Evolutionary conservation across 2,113 vertebrate genomes (phyloP).

Genomic region (Chaenocephalus aceratus): DNA sequence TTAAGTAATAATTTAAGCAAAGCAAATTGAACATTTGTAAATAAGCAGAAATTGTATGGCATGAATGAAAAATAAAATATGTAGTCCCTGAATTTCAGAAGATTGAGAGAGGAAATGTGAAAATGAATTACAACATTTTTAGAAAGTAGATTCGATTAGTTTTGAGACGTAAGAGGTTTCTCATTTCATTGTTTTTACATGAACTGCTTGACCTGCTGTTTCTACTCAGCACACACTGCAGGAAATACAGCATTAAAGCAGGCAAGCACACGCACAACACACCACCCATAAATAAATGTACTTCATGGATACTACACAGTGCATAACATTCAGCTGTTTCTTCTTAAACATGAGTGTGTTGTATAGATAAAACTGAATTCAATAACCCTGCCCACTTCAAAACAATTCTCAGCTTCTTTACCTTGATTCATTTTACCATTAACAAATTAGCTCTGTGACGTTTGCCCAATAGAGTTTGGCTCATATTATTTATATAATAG

Average conservation of each 20-base stretch:
- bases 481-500: not conserved
- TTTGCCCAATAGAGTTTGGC: not conserved
- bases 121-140: conserved; percentile 36
- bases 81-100: conserved; percentile 20
- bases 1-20: conserved; percentile 12
- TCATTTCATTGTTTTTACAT: conserved; percentile 34
- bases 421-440: conserved; percentile 33
- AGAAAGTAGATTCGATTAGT: conserved; percentile 37
- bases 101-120: conserved; percentile 4
- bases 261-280: conserved; percentile 1
- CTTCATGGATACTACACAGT: conserved; percentile 10
- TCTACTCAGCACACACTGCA: not conserved
- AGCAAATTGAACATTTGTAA: conserved; percentile 34
- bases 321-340: conserved; percentile 55
- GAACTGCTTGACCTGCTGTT: conserved; percentile 47
- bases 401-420: conserved; percentile 10
- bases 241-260: not conserved
- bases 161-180: conserved; percentile 20
- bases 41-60: conserved; percentile 6
- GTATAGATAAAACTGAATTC: conserved; percentile 26
- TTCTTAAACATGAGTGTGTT: conserved; percentile 27
- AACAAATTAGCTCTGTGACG: conserved; percentile 36
- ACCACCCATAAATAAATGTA: not conserved
- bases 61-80: conserved; percentile 47
- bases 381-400: conserved; percentile 19